These are phyloP conservation scores for Petrocephalus zakoni DNA, from an alignment of 2,113 vertebrate species.

Conservation along the genomic window DNA sequence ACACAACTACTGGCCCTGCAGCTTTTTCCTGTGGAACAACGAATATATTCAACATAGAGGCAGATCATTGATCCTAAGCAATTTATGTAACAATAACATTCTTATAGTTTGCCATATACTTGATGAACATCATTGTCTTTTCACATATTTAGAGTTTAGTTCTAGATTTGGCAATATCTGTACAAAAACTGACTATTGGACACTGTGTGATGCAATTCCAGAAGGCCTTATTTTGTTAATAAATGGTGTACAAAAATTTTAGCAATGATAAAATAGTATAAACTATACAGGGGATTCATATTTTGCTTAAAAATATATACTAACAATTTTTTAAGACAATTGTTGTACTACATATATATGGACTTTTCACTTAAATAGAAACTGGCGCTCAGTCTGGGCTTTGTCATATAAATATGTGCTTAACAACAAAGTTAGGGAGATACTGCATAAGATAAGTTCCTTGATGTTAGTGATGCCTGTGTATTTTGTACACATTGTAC, in stretches of 20 bases:
- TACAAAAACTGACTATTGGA: neutral
- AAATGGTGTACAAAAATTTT: neutral
- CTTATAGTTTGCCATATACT: too few relatives aligned
- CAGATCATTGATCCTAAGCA: too few relatives aligned
- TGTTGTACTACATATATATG: neutral
- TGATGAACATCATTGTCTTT: neutral
- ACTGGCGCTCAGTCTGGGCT: neutral
- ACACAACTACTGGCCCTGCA: too few relatives aligned
- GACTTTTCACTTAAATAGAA: neutral
- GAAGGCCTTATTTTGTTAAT: neutral
- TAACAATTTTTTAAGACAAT: neutral
- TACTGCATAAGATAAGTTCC: neutral
- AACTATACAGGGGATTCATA: neutral
- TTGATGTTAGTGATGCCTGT: too few relatives aligned
- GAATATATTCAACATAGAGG: too few relatives aligned
- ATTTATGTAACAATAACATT: too few relatives aligned
- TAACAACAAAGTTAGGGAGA: neutral
- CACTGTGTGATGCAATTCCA: neutral
- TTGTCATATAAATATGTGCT: neutral
- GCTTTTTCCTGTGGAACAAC: too few relatives aligned
- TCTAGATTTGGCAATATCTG: neutral
- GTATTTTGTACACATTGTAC: too few relatives aligned
- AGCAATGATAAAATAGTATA: neutral
- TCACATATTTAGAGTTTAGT: neutral
- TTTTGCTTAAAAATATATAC: neutral